Evolutionary conservation across 2,888 invertebrate genomes (phyloP).

Genomic region (Mesorhabditis sp.): DNA sequence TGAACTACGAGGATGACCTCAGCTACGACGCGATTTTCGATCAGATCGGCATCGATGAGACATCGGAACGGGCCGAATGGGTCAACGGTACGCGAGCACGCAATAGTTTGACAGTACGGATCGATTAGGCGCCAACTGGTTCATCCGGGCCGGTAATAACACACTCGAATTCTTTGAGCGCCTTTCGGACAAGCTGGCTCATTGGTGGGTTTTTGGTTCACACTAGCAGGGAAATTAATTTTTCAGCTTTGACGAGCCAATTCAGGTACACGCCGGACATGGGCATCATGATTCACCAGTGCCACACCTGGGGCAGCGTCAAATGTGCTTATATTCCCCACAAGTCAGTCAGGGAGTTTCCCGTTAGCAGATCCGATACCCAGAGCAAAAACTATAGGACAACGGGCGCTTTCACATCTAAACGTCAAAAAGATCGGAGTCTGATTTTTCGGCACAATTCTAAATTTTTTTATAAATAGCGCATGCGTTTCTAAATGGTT

Average conservation of each 20-base stretch:
- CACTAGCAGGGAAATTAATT: neutral
- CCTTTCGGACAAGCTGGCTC: conserved; percentile 48
- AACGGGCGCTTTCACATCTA: too few relatives aligned
- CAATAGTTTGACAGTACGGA: neutral
- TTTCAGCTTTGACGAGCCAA: neutral
- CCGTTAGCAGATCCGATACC: neutral
- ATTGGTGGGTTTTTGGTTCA: conserved; percentile 20
- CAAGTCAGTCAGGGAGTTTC: conserved; percentile 33
- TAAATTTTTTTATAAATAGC: too few relatives aligned
- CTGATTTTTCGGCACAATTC: too few relatives aligned
- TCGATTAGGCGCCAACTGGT: conserved; percentile 53
- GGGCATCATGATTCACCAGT: conserved; percentile 58
- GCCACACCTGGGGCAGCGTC: conserved; percentile 53
- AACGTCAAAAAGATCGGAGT: too few relatives aligned
- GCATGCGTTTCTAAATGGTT: too few relatives aligned
- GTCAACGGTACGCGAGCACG: conserved; percentile 43
- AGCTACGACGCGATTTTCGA: conserved; percentile 54
- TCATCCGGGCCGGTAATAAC: conserved; percentile 51
- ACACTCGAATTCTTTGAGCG: conserved; percentile 54
- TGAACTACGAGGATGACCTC: conserved; percentile 47
- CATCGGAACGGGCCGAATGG: conserved; percentile 53
- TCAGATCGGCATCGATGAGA: conserved; percentile 49
- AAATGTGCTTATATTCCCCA: conserved; percentile 55
- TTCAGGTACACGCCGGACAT: conserved; percentile 55
- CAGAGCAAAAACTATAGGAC: too few relatives aligned